Conservation (phyloP, 2,113 vertebrate species). For the Saguinus imperator region DNA sequence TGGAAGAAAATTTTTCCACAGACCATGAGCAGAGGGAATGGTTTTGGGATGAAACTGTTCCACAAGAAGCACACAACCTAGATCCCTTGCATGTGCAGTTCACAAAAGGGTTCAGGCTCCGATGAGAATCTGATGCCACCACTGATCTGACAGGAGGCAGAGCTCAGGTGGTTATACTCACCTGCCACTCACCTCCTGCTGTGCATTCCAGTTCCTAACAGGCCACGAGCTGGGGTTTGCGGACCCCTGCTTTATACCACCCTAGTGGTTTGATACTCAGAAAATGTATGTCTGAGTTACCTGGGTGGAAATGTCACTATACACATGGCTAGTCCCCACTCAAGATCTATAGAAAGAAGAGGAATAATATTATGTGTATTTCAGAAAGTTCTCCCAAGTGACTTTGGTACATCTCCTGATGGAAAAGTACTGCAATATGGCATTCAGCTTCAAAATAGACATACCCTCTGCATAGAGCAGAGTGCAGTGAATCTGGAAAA, state of each 20-base stretch:
- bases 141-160: neutral
- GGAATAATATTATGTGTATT: neutral
- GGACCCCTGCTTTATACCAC: neutral
- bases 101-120: no score
- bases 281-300: neutral
- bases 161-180: neutral
- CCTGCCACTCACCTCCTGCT: no score
- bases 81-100: no score
- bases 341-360: neutral
- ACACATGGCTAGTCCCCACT: neutral
- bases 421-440: neutral
- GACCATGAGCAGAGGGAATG: neutral
- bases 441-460: neutral
- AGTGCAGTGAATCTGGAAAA: neutral
- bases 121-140: no score
- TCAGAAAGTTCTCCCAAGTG: neutral
- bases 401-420: neutral
- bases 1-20: neutral
- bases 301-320: neutral
- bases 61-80: no score
- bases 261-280: neutral
- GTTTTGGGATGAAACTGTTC: neutral
- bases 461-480: neutral
- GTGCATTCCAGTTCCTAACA: neutral
- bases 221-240: neutral